phyloP scores from a whole-genome alignment of 35 echinoderm and acorn worm species.

The Diadema setosum region DNA sequence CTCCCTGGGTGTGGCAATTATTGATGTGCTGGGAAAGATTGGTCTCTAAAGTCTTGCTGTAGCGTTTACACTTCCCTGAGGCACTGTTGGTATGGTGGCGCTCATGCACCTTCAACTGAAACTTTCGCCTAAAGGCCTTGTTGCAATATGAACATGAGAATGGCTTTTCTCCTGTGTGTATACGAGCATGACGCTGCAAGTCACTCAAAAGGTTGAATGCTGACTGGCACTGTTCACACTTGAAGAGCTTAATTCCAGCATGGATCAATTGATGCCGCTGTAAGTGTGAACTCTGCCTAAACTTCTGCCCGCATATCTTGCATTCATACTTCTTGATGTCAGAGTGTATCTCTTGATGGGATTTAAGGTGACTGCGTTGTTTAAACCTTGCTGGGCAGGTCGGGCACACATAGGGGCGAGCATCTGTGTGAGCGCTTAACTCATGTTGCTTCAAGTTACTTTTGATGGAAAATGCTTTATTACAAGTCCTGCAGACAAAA shows the following conservation, averaged over 20 bases:
- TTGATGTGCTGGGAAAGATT: no score
- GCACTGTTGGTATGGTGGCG: constrained; percentile 40
- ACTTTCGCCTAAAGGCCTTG: constrained; percentile 23
- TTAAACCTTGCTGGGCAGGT: constrained; percentile 1
- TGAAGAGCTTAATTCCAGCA: background rate
- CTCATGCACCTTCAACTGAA: constrained; percentile 24
- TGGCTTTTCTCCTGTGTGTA: constrained; percentile 57
- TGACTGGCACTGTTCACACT: background rate
- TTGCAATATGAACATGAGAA: constrained; percentile 37
- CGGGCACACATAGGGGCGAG: background rate
- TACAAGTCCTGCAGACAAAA: constrained; percentile 35
- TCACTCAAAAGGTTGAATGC: constrained; percentile 27
- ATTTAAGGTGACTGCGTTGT: constrained; percentile 22
- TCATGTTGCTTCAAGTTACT: constrained; percentile 33
- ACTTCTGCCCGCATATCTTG: constrained; percentile 11
- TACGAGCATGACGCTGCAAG: constrained; percentile 23
- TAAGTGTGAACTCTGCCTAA: constrained; percentile 6
- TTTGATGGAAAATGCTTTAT: constrained; percentile 15
- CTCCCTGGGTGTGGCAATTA: no score
- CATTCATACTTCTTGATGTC: constrained; percentile 25
- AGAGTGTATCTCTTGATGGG: constrained; percentile 16
- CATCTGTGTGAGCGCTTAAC: background rate
- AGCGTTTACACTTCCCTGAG: no score
- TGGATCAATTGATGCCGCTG: constrained; percentile 19
- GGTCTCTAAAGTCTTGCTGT: no score